Evolutionary conservation across 2,888 invertebrate genomes (phyloP).

Genomic region (Sinhomidia bicolor): DNA sequence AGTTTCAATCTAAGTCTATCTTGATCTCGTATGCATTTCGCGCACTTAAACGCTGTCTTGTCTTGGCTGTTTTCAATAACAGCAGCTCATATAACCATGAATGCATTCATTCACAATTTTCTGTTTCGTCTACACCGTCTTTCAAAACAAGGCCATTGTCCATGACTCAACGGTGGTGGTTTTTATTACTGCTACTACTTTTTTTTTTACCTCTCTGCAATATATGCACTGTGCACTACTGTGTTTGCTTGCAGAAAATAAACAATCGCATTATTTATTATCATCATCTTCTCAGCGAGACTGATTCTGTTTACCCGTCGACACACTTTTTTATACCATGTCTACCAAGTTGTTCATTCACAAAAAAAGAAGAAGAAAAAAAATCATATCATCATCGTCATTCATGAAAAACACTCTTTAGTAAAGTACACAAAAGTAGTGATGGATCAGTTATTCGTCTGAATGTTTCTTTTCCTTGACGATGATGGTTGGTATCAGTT

Average conservation of each 20-base stretch:
- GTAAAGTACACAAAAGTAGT: background rate
- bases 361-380: too few relatives aligned
- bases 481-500: background rate
- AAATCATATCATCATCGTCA: background rate
- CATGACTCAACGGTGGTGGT: background rate
- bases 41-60: background rate
- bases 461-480: background rate
- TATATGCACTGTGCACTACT: background rate
- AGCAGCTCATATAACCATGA: slow-evolving; percentile 1
- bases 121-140: background rate
- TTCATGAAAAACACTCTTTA: slow-evolving; percentile 13
- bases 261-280: slow-evolving; percentile 15
- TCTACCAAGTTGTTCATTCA: slow-evolving; percentile 6
- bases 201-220: too few relatives aligned
- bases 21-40: too few relatives aligned
- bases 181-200: background rate
- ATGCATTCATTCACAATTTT: slow-evolving; percentile 29
- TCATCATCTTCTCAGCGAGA: background rate
- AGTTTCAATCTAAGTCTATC: too few relatives aligned
- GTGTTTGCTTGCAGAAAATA: slow-evolving; percentile 20
- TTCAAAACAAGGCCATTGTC: slow-evolving; percentile 30
- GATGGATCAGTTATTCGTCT: background rate
- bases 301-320: slow-evolving; percentile 25
- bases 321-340: slow-evolving; percentile 31
- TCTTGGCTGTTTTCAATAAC: background rate